Evolutionary conservation across 2,797 vertebrate genomes (phyloP).

Genomic region (Varecia variegata): DNA sequence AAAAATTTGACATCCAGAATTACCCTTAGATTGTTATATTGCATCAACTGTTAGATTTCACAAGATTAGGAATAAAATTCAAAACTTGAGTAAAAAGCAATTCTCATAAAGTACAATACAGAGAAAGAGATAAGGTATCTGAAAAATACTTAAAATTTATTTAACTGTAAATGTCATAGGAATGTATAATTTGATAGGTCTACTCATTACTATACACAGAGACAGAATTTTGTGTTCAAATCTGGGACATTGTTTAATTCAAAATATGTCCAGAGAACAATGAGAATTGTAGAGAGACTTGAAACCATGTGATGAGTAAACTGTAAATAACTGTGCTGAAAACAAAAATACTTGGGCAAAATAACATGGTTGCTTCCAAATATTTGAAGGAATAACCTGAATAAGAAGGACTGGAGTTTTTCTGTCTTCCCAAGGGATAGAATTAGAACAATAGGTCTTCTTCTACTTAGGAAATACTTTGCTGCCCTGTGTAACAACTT

Average conservation of each 20-base stretch:
- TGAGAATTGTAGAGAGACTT: neutral
- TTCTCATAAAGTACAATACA: neutral
- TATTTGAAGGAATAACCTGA: constrained; percentile 4
- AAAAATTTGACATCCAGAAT: neutral
- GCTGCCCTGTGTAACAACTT: neutral
- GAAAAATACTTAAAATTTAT: neutral
- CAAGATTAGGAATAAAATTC: neutral
- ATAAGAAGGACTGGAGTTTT: neutral
- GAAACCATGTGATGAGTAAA: neutral
- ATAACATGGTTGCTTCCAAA: neutral
- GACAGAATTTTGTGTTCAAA: neutral
- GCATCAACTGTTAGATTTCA: neutral
- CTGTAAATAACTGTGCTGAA: neutral
- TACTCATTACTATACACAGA: neutral
- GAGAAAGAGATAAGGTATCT: neutral
- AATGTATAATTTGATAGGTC: neutral
- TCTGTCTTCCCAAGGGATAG: neutral
- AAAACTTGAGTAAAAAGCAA: neutral
- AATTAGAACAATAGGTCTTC: constrained; percentile 23
- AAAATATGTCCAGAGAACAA: neutral
- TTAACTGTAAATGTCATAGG: neutral
- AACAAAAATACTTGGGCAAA: constrained; percentile 8
- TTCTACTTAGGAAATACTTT: neutral
- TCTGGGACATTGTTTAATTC: constrained; percentile 3
- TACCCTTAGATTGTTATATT: neutral